phyloP scores from a whole-genome alignment of 1,140 invertebrate species.

The Phymorhynchus buccinoides region DNA sequence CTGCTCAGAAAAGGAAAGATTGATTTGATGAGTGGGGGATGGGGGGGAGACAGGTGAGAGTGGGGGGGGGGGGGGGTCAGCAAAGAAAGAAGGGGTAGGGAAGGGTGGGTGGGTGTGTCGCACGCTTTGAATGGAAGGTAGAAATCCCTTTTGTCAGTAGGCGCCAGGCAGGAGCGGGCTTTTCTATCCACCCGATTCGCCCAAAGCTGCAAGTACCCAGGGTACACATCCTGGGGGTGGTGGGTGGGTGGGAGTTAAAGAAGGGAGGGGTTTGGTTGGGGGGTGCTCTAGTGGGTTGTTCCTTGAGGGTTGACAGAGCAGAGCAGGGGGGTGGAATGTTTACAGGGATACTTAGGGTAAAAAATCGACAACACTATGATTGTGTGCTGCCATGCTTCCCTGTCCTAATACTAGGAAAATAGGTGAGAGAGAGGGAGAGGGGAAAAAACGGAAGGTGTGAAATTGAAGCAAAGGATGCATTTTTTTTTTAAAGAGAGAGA shows the following conservation, averaged over 20 bases:
- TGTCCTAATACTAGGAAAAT: background rate
- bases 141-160: slow-evolving; percentile 26
- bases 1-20: background rate
- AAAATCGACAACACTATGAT: slow-evolving; percentile 23
- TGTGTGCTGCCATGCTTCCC: background rate
- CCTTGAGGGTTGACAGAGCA: background rate
- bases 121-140: background rate
- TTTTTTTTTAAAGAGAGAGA: no score
- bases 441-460: no score
- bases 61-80: no score
- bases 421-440: background rate
- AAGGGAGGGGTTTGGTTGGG: background rate
- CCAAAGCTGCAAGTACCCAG: slow-evolving; percentile 9
- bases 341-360: slow-evolving; percentile 34
- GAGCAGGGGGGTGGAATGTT: background rate
- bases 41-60: no score
- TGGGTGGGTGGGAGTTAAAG: background rate
- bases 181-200: slow-evolving; percentile 14
- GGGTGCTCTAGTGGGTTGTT: background rate
- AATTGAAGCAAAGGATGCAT: no score
- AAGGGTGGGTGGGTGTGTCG: background rate
- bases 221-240: slow-evolving; percentile 1
- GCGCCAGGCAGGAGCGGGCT: slow-evolving; percentile 21
- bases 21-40: slow-evolving; percentile 18
- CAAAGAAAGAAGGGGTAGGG: no score